Base-by-base conservation (phyloP, 2,797 vertebrate species). In the Coracias cyanogaster region DNA sequence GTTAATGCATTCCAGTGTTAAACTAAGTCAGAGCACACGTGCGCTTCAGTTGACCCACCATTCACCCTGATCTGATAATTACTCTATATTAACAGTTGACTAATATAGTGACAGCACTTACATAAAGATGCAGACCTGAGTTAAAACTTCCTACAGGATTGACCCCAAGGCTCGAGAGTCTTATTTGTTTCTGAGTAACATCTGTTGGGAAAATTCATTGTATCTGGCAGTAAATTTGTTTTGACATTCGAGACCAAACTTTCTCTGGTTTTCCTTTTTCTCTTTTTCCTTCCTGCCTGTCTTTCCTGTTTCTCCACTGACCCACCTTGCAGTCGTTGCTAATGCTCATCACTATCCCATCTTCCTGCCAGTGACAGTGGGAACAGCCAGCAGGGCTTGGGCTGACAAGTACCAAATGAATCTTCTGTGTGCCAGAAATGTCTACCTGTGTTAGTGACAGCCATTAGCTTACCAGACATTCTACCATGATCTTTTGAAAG, bases 141-240 rank as follows among this genome's bases (percentile, higher is more conserved):
- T 85, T 90, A 45, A 69, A 45, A 15, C 9, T 58, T 96, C 33
- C 7, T 43, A 46, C 33, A 52, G 52, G 39, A n/a, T 31, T n/a
- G 71, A 66, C 67, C 13, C 8, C 66, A 69, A 77, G 66, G 22
- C 67, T 57, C 77, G 51, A 62, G 62, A 61, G 22, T 86, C 65
- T 73, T 8, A 7, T 73, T 82, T 71, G 11, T 84, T 94, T 90
- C 52, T 61, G 9, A 81, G 61, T 72, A 90, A 86, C 43, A 76
- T 90, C 55, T 90, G 64, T 33, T 94, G 64, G 82, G 60, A 93
- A 86, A 84, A 92, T 79, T 90, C 28, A 76, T 88, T 62, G 6
- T 89, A 48, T 92, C 70, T 89, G 64, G 45, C 25, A 60, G 39
- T 73, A 55, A 70, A 89, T 80, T 93, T 94, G 70, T 90, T 97